These are phyloP conservation scores for Littorina saxatilis DNA, from an alignment of 1,140 invertebrate species.

Conservation along the genomic window DNA sequence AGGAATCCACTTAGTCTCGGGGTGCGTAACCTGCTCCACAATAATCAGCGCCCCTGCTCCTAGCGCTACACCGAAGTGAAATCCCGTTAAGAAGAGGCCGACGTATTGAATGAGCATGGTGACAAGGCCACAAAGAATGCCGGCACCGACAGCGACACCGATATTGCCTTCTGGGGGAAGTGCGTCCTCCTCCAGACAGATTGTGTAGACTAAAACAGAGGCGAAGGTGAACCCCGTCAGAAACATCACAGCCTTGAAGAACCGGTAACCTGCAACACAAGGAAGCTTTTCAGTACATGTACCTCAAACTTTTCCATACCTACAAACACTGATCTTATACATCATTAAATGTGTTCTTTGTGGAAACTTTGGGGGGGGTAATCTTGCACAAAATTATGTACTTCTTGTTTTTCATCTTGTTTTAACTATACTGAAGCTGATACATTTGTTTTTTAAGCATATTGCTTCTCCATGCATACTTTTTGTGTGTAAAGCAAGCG, in stretches of 20 bases:
- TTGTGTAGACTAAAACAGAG: slow-evolving; percentile 86
- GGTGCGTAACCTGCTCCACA: slow-evolving; percentile 67
- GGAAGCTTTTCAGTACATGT: too few species aligned
- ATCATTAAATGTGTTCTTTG: too few species aligned
- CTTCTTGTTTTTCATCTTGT: too few species aligned
- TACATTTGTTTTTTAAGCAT: too few species aligned
- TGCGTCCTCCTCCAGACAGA: slow-evolving; percentile 85
- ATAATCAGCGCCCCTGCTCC: slow-evolving; percentile 78
- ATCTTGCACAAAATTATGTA: too few species aligned
- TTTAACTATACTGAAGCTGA: too few species aligned
- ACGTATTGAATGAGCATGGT: slow-evolving; percentile 88
- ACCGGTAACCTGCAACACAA: slow-evolving; percentile 86
- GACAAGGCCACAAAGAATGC: slow-evolving; percentile 86
- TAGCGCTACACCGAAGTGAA: slow-evolving; percentile 84
- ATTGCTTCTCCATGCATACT: too few species aligned
- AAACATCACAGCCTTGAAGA: slow-evolving; percentile 93
- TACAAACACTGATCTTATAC: too few species aligned
- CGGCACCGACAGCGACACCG: slow-evolving; percentile 84
- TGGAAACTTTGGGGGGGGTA: too few species aligned
- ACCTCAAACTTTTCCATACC: too few species aligned
- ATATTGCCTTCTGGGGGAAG: slow-evolving; percentile 86
- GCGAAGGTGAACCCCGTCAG: slow-evolving; percentile 91
- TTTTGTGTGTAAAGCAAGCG: too few species aligned
- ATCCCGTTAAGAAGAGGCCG: slow-evolving; percentile 89
- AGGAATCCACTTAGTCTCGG: slow-evolving; percentile 81